Percentiles rank a stretch among this genome's conserved stretches.
These are phyloP conservation scores for Echiichthys vipera DNA, from an alignment of 2,797 vertebrate species.

Conservation along the genomic window DNA sequence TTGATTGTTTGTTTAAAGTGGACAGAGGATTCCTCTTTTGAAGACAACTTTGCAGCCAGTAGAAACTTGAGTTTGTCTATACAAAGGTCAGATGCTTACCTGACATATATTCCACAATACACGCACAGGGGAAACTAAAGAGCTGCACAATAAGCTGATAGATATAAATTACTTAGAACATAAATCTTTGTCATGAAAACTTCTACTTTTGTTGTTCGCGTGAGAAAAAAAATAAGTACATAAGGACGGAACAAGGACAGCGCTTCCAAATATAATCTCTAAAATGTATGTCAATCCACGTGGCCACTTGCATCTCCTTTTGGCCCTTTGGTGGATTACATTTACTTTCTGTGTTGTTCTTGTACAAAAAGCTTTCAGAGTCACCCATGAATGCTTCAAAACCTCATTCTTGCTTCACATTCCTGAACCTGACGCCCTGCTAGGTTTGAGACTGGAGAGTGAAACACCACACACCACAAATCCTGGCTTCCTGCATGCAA, in stretches of 20 bases:
- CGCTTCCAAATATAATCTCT: neutral
- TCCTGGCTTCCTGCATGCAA: slow-evolving; percentile 68
- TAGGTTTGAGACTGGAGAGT: slow-evolving; percentile 67
- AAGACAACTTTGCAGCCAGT: slow-evolving; percentile 39
- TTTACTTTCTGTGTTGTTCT: slow-evolving; percentile 46
- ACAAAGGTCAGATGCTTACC: slow-evolving; percentile 59
- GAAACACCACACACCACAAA: slow-evolving; percentile 73
- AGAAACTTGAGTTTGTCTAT: slow-evolving; percentile 62
- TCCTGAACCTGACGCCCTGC: slow-evolving; percentile 77
- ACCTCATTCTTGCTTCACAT: slow-evolving; percentile 78
- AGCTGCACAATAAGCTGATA: slow-evolving; percentile 17
- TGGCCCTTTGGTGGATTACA: slow-evolving; percentile 11
- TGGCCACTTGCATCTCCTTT: slow-evolving; percentile 7
- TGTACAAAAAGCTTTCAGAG: slow-evolving; percentile 45
- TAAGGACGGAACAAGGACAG: neutral
- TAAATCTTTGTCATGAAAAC: slow-evolving; percentile 23
- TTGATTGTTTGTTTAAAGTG: slow-evolving; percentile 51
- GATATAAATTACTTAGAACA: slow-evolving; percentile 7
- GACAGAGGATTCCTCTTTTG: slow-evolving; percentile 48
- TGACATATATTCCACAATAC: slow-evolving; percentile 51
- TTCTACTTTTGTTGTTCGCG: neutral
- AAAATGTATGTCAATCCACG: neutral
- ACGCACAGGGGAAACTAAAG: slow-evolving; percentile 33
- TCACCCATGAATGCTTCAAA: slow-evolving; percentile 64
- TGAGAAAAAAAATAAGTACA: neutral